Evolutionary conservation across 2,113 vertebrate species (phyloP).

Genomic region (Casuarius casuarius): DNA sequence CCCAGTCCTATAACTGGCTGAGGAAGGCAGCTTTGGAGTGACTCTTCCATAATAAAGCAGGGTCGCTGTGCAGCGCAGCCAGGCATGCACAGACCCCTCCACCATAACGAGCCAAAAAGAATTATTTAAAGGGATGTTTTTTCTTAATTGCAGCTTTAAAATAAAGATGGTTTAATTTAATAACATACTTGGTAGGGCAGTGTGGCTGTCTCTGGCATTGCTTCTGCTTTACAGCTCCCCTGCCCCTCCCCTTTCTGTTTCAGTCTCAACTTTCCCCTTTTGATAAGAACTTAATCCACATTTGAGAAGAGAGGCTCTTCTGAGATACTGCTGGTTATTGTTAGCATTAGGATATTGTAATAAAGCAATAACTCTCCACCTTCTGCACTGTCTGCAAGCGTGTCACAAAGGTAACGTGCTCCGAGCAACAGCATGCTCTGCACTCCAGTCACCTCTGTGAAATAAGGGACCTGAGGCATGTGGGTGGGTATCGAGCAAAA

Average conservation of each 20-base stretch:
- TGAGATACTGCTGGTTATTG: neutral
- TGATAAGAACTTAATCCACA: neutral
- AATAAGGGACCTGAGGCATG: neutral
- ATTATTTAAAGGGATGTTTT: neutral
- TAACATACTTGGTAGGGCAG: neutral
- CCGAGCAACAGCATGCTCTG: neutral
- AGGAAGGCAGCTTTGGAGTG: neutral
- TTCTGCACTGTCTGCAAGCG: neutral
- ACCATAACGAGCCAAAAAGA: neutral
- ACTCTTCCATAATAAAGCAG: neutral
- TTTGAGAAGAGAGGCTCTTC: neutral
- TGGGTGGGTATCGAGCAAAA: accelerated
- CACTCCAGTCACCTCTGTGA: accelerated
- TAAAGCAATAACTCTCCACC: neutral
- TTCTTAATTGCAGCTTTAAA: neutral
- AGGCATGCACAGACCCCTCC: neutral
- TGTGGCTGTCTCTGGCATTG: neutral
- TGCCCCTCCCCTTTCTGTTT: neutral
- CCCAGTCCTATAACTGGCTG: neutral
- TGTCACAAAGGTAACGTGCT: accelerated
- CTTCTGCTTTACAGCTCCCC: neutral
- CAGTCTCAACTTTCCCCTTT: neutral
- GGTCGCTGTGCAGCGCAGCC: neutral
- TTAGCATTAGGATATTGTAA: neutral
- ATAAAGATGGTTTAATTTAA: neutral